Percentiles rank a stretch among this genome's conserved stretches.
Evolutionary conservation across 2,797 vertebrate genomes (phyloP).

Genomic region (Clarias pachynema): DNA sequence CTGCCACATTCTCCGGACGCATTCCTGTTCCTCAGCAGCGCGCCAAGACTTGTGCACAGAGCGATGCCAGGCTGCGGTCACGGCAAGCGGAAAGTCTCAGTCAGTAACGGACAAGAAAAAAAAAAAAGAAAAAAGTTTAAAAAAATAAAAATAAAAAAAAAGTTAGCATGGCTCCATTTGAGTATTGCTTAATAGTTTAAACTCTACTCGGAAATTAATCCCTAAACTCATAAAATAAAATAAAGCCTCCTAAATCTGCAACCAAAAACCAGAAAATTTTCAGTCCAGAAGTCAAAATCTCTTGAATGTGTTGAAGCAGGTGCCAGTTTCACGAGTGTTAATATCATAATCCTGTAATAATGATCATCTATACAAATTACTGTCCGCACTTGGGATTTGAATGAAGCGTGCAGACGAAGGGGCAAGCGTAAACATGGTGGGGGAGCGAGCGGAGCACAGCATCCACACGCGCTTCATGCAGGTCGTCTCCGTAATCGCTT

Average conservation of each 20-base stretch:
- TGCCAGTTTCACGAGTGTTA: neutral
- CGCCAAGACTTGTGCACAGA: conserved; percentile 12
- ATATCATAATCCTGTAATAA: conserved; percentile 43
- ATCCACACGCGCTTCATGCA: conserved; percentile 60
- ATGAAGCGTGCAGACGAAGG: conserved; percentile 44
- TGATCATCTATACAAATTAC: conserved; percentile 28
- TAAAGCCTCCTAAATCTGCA: neutral
- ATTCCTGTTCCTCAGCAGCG: conserved; percentile 27
- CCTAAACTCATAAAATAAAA: neutral
- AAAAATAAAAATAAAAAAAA: neutral
- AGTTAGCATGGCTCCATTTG: neutral
- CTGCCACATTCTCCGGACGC: conserved; percentile 63
- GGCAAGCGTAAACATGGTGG: conserved; percentile 29
- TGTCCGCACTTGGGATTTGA: conserved; percentile 38
- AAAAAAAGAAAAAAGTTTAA: neutral
- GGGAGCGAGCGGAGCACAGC: conserved; percentile 50
- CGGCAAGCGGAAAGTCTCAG: conserved; percentile 28
- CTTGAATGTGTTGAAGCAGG: neutral
- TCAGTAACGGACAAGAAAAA: conserved; percentile 31
- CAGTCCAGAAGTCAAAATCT: neutral
- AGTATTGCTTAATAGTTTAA: neutral
- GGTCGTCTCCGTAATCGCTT: conserved; percentile 73
- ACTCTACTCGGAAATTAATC: neutral
- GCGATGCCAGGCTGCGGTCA: conserved; percentile 10
- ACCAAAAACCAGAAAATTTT: too few species aligned